A percentile compares a stretch with the other conserved stretches of the same genome.
These are phyloP conservation scores for Plebejus melissa DNA, from an alignment of 2,888 invertebrate genomes.

Conservation along the genomic window DNA sequence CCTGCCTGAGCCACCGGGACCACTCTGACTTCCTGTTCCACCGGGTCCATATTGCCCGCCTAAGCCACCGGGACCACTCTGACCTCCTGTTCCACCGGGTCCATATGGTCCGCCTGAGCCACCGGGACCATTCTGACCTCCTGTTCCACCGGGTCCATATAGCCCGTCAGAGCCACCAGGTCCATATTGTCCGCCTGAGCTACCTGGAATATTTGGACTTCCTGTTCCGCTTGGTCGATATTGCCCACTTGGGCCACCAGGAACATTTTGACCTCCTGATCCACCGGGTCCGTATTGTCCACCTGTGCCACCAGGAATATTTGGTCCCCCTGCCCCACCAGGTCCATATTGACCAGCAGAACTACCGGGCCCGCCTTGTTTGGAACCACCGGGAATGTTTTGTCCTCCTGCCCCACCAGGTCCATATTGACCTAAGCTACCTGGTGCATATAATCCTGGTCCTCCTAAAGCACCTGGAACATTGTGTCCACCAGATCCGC, in stretches of 20 bases:
- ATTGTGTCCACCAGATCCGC: conserved; percentile 29
- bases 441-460: neutral
- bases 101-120: conserved; percentile 33
- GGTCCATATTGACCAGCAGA: conserved; percentile 30
- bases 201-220: neutral
- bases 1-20: neutral
- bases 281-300: neutral
- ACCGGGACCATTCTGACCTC: conserved; percentile 26
- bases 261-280: neutral
- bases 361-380: conserved; percentile 11
- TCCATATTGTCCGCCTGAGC: conserved; percentile 12
- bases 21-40: neutral
- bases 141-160: conserved; percentile 32
- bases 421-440: conserved; percentile 27
- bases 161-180: conserved; percentile 30
- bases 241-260: neutral
- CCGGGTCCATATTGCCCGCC: conserved; percentile 4
- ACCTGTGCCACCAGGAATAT: neutral
- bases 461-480: neutral
- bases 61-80: conserved; percentile 5
- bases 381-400: conserved; percentile 28
- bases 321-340: conserved; percentile 26
- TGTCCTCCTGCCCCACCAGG: conserved; percentile 29
- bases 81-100: conserved; percentile 31
- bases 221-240: neutral